A percentile compares a stretch with the other conserved stretches of the same genome.
Conservation (phyloP, 2,113 vertebrate genomes). For the Callocephalon fimbriatum region DNA sequence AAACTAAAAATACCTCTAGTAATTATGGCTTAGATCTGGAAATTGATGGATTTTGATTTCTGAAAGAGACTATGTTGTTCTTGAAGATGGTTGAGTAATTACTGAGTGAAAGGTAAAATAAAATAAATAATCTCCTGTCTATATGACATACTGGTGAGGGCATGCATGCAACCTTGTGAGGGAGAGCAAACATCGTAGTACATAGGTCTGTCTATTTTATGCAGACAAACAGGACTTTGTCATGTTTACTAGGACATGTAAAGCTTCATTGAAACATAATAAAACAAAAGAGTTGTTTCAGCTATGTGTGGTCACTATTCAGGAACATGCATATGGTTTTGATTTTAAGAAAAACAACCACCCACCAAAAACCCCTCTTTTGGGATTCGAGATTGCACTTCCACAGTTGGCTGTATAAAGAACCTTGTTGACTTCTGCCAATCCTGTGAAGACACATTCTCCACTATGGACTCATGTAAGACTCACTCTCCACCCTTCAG, state of each 20-base stretch:
- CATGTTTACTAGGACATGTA: not conserved
- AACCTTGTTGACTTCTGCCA: not conserved
- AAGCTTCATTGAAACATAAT: not conserved
- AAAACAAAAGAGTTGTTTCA: not conserved
- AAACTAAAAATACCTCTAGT: slow-evolving; percentile 74
- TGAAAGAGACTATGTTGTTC: slow-evolving; percentile 43
- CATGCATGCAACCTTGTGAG: not conserved
- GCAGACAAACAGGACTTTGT: not conserved
- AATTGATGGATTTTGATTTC: slow-evolving; percentile 39
- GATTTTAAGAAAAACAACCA: not conserved
- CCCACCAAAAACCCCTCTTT: not conserved
- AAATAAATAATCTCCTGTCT: no score
- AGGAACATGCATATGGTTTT: not conserved
- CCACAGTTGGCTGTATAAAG: not conserved
- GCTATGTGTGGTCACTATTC: not conserved
- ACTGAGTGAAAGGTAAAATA: slow-evolving; percentile 13
- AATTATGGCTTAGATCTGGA: slow-evolving; percentile 68
- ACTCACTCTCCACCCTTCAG: not conserved
- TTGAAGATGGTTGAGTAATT: slow-evolving; percentile 17
- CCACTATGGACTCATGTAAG: not conserved
- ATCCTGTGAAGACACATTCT: not conserved
- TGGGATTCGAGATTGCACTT: not conserved
- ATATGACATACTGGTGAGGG: not conserved
- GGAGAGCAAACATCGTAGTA: not conserved
- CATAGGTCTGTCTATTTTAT: not conserved